phyloP scores from a whole-genome alignment of 2,113 vertebrate species.

The Oceanodroma tethys region DNA sequence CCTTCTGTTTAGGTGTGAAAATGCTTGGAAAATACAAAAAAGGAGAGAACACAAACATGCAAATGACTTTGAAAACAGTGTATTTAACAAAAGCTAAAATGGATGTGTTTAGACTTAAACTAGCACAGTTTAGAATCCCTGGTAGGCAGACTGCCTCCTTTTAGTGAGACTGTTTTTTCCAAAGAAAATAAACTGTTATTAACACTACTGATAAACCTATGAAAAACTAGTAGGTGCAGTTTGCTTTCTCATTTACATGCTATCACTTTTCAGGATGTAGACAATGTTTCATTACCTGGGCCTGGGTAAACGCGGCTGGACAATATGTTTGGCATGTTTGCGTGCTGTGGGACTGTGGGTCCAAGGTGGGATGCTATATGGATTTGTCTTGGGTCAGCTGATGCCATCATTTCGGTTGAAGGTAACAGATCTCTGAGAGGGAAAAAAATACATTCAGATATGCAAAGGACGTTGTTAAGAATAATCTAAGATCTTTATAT shows the following conservation, averaged over 20 bases:
- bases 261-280: background rate
- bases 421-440: constrained; percentile 81
- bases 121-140: background rate
- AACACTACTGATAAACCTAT: background rate
- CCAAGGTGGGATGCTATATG: constrained; percentile 83
- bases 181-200: background rate
- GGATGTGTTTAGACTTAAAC: background rate
- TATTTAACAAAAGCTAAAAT: background rate
- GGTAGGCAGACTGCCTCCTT: background rate
- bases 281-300: constrained; percentile 59
- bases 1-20: background rate
- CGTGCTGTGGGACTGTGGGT: constrained; percentile 74
- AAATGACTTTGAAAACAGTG: background rate
- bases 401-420: constrained; percentile 79
- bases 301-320: constrained; percentile 78
- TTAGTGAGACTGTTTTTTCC: background rate
- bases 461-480: background rate
- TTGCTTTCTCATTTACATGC: background rate
- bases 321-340: constrained; percentile 75
- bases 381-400: constrained; percentile 85
- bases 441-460: background rate
- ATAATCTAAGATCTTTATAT: background rate
- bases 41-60: background rate
- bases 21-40: background rate
- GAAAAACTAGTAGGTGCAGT: background rate